Evolutionary conservation across 2,113 vertebrate genomes (phyloP).

Genomic region (Mesocricetus auratus): DNA sequence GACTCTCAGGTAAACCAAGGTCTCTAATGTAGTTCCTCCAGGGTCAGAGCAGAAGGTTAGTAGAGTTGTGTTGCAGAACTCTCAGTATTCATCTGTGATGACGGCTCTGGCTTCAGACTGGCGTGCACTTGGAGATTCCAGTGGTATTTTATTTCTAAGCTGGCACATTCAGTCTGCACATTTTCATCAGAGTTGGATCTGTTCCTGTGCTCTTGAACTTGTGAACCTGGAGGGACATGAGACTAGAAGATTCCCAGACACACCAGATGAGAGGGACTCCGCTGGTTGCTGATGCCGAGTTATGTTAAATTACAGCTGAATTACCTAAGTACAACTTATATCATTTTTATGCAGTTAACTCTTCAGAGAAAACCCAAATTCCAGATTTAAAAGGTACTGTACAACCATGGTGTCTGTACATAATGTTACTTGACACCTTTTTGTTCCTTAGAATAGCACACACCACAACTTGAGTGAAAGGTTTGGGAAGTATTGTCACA

Average conservation of each 20-base stretch:
- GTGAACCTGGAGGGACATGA: conserved; percentile 42
- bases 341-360: conserved; percentile 76
- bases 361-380: conserved; percentile 76
- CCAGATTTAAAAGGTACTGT: conserved; percentile 87
- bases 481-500: no score
- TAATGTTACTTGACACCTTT: conserved; percentile 85
- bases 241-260: conserved; percentile 48
- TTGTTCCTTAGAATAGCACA: conserved; percentile 75
- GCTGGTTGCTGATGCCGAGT: conserved; percentile 66
- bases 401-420: conserved; percentile 86
- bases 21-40: conserved; percentile 85
- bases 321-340: conserved; percentile 76
- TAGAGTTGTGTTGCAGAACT: conserved; percentile 72
- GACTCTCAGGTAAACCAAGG: conserved; percentile 74
- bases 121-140: background rate
- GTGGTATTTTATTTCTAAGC: conserved; percentile 60
- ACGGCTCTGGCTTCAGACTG: conserved; percentile 67
- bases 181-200: conserved; percentile 50
- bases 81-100: conserved; percentile 64
- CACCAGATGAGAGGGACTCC: conserved; percentile 65
- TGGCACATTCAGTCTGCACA: conserved; percentile 35
- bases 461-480: no score
- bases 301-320: conserved; percentile 64
- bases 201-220: conserved; percentile 60
- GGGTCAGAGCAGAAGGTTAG: conserved; percentile 73